Conservation (phyloP, 2,888 invertebrate species). For the Cybosia mesomella region DNA sequence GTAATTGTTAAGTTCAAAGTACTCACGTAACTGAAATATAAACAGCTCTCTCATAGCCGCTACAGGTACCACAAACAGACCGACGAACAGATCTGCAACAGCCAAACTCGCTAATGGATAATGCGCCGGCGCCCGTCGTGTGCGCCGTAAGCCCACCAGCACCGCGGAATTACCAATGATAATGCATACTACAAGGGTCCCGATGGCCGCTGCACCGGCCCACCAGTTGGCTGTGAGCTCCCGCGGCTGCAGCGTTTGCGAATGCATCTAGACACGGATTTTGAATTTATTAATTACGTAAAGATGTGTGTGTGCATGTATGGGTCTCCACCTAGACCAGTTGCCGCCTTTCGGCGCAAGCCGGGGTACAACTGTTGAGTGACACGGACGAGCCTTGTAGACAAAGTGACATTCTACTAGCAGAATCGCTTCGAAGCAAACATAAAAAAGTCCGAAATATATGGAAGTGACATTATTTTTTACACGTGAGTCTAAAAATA, state of each 20-base stretch:
- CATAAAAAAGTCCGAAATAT: too few species aligned
- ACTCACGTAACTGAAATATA: constrained; percentile 77
- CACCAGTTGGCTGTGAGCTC: constrained; percentile 59
- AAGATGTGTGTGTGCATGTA: background rate
- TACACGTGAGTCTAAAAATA: too few species aligned
- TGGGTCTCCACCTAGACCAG: background rate
- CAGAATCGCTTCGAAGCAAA: too few species aligned
- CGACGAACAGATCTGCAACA: constrained; percentile 88
- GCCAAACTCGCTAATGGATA: constrained; percentile 90
- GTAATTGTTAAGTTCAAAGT: background rate
- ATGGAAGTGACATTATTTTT: too few species aligned
- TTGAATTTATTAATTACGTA: background rate
- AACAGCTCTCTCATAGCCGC: constrained; percentile 87
- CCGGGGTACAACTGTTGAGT: too few species aligned
- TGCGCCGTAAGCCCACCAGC: constrained; percentile 64
- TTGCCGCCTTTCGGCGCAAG: too few species aligned
- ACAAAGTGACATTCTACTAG: too few species aligned
- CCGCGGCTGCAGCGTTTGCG: constrained; percentile 53
- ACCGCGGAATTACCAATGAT: constrained; percentile 71
- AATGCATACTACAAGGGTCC: constrained; percentile 60
- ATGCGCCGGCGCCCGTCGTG: constrained; percentile 86
- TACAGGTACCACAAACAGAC: constrained; percentile 84
- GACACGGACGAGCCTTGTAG: too few species aligned
- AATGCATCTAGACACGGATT: constrained; percentile 26
- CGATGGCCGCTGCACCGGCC: constrained; percentile 61